Evolutionary conservation across 2,888 invertebrate species (phyloP), one percentile per base, ranked within the genome.

Genomic region (Endomychus coccineus): DNA sequence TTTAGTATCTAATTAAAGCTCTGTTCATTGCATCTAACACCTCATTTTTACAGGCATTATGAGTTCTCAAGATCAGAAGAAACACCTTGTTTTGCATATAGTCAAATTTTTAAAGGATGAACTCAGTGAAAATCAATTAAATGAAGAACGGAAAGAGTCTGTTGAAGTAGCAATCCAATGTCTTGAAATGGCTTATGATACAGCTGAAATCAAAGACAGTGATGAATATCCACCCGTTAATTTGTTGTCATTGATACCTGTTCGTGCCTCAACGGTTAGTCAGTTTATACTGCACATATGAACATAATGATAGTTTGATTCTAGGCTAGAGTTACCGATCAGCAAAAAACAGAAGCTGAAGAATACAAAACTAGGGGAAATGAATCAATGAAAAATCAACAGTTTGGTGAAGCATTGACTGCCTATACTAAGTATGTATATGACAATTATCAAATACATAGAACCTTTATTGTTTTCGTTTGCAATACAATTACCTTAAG

Each of bases 81-180:
- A 50, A 34, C 45, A 44, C 29, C 43, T 61, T 16, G 48, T 61
- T 25, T 43, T 45, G 28, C 56, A 56, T 43, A 53, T 64, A 13
- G 46, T 65, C 17, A 44, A 53, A 6, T 65, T 64, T 44, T 44
- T 65, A 31, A 50, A 54, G 36, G 46, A 56, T 16, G 61, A 64
- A 46, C 40, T 61, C 10, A 44, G 46, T 19, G 48, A 49, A 31
- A 51, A 51, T 14, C 45, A 45, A 14, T 39, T 62, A 29, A 57
- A 54, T 44, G 58, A 59, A 29, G 66, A 66, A 41, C 55, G 54
- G 36, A 62, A 63, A 42, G 90, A 90, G 64, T 86, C 87, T 60
- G 70, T 94, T 32, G 92, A 92, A 71, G 96, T 97, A 39, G 91
- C 92, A 22, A 80, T 88, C 48, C 95, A 96, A 68, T 96, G 96